Evolutionary conservation across 2,888 invertebrate species (phyloP).

Genomic region (Salpingus planirostris): DNA sequence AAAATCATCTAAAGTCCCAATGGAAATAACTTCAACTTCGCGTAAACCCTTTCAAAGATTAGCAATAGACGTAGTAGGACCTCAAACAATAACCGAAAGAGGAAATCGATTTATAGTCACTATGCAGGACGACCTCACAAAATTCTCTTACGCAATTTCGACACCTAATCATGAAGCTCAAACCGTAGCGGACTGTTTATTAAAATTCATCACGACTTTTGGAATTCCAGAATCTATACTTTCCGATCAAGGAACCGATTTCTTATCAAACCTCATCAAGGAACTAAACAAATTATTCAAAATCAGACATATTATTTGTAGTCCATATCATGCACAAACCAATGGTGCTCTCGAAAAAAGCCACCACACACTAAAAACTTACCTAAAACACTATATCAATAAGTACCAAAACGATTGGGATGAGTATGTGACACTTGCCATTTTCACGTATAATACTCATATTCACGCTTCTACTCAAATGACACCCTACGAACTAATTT

Average conservation of each 20-base stretch:
- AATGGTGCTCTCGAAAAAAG: not conserved
- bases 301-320: not conserved
- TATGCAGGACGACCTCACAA: conserved; percentile 3
- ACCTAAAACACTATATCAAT: not conserved
- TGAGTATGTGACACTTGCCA: not conserved
- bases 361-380: not conserved
- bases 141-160: conserved; percentile 3
- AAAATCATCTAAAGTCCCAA: conserved; percentile 2
- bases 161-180: conserved; percentile 6
- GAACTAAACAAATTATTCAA: not conserved
- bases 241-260: not conserved
- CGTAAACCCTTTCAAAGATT: conserved; percentile 3
- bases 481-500: not conserved
- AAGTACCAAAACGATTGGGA: not conserved
- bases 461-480: not conserved
- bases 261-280: not conserved
- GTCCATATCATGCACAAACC: not conserved
- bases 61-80: conserved; percentile 4
- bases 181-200: conserved; percentile 5
- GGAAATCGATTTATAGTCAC: not conserved
- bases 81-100: conserved; percentile 2
- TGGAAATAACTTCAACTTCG: conserved; percentile 4
- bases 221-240: not conserved
- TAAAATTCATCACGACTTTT: not conserved
- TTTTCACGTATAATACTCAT: not conserved